Base-by-base conservation (phyloP, 2,888 invertebrate species). In the Cabera pusaria region DNA sequence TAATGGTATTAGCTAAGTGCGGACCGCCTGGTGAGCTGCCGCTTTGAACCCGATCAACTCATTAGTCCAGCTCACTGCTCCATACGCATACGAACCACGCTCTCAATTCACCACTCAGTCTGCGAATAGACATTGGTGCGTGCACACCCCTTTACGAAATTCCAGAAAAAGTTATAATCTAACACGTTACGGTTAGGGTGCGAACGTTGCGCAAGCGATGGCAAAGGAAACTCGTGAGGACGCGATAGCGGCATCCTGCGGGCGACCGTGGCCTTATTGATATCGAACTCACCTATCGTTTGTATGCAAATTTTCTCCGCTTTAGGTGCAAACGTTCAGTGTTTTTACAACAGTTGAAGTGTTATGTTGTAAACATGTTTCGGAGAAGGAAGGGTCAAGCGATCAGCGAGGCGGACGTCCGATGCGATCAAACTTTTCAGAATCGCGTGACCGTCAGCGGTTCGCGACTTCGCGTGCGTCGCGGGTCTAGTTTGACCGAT, bases 401-500 rank as follows among this genome's bases (percentile, higher is more conserved):
- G 53, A 77, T 70, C 47, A 88, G 88, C 59, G 82, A 70, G 76
- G 86, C 77, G 28, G 90, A 71, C 69, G 89, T 73, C 68, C 86
- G 76, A 56, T 88, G 66, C 76, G 93, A 93, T 3, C 77, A 92
- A 26, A 56, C 91, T 79, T 85, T 90, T 90, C 47, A 91, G 85
- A 74, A 43, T 25, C 76, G 78, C 2, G 56, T 69, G 1, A 47
- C 73, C 90, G 45, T 90, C 80, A 74, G 85, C 87, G 56, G 91
- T 2, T 77, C 84, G 11, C 79, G 91, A 6, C 74, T 91, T 25
- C 85, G 90, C 25, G 93, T 94, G 52, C 91, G 94, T 2, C 90
- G 94, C 0, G 93, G 94, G 0, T 94, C 93, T 0, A 93, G 93
- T 53, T 87, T 94, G 77, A 94, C 94, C 1, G 94, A 94, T 58